phyloP scores from a whole-genome alignment of 1,140 invertebrate species.

The Portunus trituberculatus region DNA sequence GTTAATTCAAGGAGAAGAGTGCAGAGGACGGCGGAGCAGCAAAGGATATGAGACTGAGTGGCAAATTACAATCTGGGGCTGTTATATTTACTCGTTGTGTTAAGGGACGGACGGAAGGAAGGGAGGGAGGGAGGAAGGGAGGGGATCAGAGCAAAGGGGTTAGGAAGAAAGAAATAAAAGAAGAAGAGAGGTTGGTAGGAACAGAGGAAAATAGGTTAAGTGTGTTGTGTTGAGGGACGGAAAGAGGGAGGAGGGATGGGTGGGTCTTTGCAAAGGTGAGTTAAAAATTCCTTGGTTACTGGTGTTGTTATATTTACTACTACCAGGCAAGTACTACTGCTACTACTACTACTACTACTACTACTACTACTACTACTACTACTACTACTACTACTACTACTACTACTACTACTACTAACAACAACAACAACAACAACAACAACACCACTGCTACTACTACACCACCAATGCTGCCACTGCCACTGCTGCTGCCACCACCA shows the following conservation, averaged over 20 bases:
- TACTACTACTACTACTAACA: background rate
- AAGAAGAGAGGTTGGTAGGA: background rate
- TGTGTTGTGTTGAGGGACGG: background rate
- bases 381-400: slow-evolving; percentile 42
- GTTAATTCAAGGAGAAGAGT: background rate
- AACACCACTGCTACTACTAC: background rate
- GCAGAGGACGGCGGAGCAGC: background rate
- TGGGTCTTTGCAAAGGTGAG: background rate
- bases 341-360: slow-evolving; percentile 56
- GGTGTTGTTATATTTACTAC: background rate
- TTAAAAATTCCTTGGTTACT: background rate
- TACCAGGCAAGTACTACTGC: background rate
- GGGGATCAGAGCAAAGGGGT: no score
- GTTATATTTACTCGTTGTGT: no score
- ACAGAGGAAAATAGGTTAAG: background rate
- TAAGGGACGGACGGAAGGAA: background rate
- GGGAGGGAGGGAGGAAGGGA: no score
- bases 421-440: background rate
- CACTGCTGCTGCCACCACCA: slow-evolving; percentile 32
- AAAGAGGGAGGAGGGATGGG: background rate
- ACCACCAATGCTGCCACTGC: no score
- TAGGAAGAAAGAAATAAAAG: background rate
- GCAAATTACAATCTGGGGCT: background rate
- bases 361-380: slow-evolving; percentile 55
- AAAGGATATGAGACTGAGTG: background rate